Conservation (phyloP, 2,888 invertebrate species). For the Horisme vitalbata region DNA sequence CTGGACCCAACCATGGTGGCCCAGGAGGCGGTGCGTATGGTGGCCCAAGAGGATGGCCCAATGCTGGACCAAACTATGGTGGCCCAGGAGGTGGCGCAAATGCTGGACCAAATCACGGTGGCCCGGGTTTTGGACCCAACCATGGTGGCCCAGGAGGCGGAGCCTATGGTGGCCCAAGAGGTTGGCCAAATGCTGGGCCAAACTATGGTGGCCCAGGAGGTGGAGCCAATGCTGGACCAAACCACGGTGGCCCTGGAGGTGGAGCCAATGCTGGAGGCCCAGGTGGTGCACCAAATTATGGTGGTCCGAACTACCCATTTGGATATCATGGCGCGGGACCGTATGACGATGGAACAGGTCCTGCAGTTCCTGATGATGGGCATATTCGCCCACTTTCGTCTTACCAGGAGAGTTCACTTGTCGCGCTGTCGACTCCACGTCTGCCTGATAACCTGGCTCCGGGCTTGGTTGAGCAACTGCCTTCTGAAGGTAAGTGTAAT, state of each 20-base stretch:
- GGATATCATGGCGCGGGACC: background rate
- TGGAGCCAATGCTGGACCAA: background rate
- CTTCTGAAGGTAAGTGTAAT: conserved; percentile 88
- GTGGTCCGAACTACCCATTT: no score
- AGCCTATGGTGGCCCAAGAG: background rate
- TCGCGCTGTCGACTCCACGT: conserved; percentile 83
- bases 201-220: background rate
- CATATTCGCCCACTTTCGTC: conserved; percentile 65
- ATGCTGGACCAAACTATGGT: background rate
- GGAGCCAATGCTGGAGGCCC: background rate
- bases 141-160: background rate
- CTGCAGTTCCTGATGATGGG: conserved; percentile 13
- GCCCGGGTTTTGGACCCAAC: background rate
- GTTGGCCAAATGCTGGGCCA: background rate
- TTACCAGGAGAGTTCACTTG: conserved; percentile 83
- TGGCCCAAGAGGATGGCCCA: conserved; percentile 20
- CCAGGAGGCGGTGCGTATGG: conserved; percentile 27
- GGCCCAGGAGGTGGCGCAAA: background rate
- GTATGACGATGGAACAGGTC: conserved; percentile 7
- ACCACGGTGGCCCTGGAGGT: background rate
- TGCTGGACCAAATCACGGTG: background rate
- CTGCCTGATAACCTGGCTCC: conserved; percentile 83
- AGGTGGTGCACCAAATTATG: background rate
- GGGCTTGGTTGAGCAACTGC: conserved; percentile 86
- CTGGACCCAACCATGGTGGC: conserved; percentile 7